Evolutionary conservation across 92 coral and sea anemone species (phyloP), one percentile per base, ranked within the genome.

Genomic region (Muricea muricata): DNA sequence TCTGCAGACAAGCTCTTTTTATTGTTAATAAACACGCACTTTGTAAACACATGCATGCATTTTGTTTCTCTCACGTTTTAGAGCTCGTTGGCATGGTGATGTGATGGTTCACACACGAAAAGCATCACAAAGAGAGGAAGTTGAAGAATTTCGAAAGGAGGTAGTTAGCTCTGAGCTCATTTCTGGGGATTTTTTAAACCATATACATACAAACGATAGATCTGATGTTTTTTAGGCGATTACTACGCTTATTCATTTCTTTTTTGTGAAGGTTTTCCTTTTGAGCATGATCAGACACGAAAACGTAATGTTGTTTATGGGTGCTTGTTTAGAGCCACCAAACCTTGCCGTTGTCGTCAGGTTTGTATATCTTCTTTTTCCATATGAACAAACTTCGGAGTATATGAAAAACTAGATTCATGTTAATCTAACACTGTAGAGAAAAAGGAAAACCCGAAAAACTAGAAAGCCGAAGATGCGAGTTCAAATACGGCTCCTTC

Each of bases 31-130:
- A 21, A n/a, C 57, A 17, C 28, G 55, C 50, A 26, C 0, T n/a
- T n/a, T n/a, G n/a, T n/a, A n/a, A n/a, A n/a, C n/a, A n/a, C n/a
- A n/a, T n/a, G n/a, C n/a, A n/a, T n/a, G n/a, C n/a, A n/a, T n/a
- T n/a, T n/a, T n/a, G n/a, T n/a, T n/a, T 37, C 29, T 46, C 78
- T 56, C 35, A 26, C 18, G 82, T 11, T 84, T 65, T 74, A 97
- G 99, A 90, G 99, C 98, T 24, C 94, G 99, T 65, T 97, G 99
- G 99, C 98, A 97, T 37, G 99, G 99, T 10, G 98, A 97, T 55
- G 94, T 97, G 17, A 97, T 97, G 99, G 88, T 97, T 50, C 99
- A 97, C 68, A 97, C 99, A 11, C 87, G 94, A 60, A 89, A 90
- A 78, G 88, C 74, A 30, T 90, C 97, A 4, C 78, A 93, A 18